Base-by-base conservation (phyloP, 2,113 vertebrate species). In the Polypterus bichir region DNA sequence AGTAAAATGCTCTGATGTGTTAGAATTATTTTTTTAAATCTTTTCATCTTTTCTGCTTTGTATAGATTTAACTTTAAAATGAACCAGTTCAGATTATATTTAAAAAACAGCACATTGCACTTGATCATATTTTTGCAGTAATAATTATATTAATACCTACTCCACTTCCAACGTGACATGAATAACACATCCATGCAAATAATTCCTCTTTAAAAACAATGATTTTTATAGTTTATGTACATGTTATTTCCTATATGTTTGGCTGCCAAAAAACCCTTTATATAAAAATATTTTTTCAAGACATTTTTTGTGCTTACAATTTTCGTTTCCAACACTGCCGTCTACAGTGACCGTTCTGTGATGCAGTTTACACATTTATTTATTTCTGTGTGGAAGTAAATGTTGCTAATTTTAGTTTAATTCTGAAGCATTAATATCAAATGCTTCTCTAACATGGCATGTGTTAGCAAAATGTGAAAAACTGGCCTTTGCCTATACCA, bases 181-280 rank as follows among this genome's bases (percentile, higher is more conserved):
- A 66, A 64, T 71, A 72, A 73, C 68, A 58, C 27, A 27, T 27
- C 27, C 27, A 27, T 27, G 27, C 27, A 59, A 68, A 57, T 47
- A 58, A 74, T 61, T 69, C 67, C 69, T 68, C 64, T 56, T 44
- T 69, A 65, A 72, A 81, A 76, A 74, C 5, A 49, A 71, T 80
- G 68, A 83, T 71, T 83, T 82, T 80, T 66, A 78, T 89, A 91
- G 89, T 84, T 79, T 88, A 77, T 93, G 89, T 93, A 91, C 84
- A 93, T 84, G 90, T 89, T 88, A 89, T 89, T 92, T 85, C 83
- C 82, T 79, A 69, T 73, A 70, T 86, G 87, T 81, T 92, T 91
- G 91, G 90, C 89, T 84, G 93, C 89, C 89, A 96, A 93, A 93
- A 92, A 94, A 85, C 70, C 64, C 79, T 86, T 83, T 80, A 75